These are phyloP conservation scores for Clarias fuscus DNA, from an alignment of 2,797 vertebrate species.

Conservation along the genomic window DNA sequence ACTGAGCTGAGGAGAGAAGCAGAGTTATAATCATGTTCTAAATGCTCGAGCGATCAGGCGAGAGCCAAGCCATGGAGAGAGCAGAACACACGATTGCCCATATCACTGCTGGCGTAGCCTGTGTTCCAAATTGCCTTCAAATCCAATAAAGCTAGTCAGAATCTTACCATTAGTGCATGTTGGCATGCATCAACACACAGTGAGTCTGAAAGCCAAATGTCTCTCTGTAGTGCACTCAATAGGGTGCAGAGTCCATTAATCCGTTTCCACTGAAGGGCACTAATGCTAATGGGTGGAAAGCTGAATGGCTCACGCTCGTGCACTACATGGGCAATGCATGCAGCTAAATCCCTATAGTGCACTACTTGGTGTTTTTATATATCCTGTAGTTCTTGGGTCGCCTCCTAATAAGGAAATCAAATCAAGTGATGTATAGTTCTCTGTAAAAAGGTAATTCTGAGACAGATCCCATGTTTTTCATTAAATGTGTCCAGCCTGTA, in stretches of 20 bases:
- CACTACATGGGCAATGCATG: not conserved
- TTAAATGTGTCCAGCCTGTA: not conserved
- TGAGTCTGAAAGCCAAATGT: not conserved
- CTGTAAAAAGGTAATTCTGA: not conserved
- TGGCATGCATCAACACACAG: not conserved
- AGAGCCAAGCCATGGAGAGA: not conserved
- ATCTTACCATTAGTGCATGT: conserved; percentile 4
- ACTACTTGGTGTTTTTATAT: not conserved
- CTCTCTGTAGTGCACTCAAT: conserved; percentile 20
- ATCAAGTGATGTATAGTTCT: not conserved
- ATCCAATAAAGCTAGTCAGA: conserved; percentile 7
- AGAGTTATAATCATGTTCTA: conserved; percentile 15
- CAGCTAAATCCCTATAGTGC: not conserved
- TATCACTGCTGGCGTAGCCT: not conserved
- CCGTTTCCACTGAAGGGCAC: not conserved
- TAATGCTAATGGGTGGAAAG: conserved; percentile 5
- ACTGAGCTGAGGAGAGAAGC: not conserved
- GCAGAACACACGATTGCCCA: not conserved
- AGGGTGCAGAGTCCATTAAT: conserved; percentile 2
- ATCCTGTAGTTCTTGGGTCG: not conserved
- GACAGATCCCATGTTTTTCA: not conserved
- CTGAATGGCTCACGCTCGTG: not conserved
- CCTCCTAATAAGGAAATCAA: not conserved
- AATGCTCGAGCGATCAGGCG: not conserved
- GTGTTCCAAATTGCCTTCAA: not conserved